A percentile compares a stretch with the other conserved stretches of the same genome.
Evolutionary conservation across 2,888 invertebrate species (phyloP).

Genomic region (Drosophila paracracens): DNA sequence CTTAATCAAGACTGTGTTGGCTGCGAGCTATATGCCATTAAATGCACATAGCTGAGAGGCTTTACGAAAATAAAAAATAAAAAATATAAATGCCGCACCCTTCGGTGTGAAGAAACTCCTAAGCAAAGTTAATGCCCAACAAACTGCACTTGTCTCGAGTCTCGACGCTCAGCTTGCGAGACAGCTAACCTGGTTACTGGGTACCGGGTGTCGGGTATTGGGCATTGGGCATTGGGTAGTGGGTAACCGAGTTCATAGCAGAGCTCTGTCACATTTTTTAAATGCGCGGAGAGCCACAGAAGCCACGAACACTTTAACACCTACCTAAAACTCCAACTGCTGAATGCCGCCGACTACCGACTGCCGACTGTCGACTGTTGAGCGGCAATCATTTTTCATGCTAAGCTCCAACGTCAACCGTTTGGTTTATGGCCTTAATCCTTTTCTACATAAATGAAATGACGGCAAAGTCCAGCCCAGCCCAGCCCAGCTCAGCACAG

Average conservation of each 20-base stretch:
- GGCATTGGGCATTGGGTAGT: constrained; percentile 4
- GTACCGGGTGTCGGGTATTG: background rate
- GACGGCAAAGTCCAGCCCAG: constrained; percentile 48
- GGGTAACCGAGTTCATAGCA: background rate
- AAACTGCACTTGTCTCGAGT: constrained; percentile 58
- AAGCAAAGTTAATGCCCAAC: constrained; percentile 47
- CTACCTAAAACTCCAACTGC: constrained; percentile 67
- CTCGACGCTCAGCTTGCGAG: constrained; percentile 11
- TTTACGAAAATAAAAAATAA: constrained; percentile 35
- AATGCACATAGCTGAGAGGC: constrained; percentile 73
- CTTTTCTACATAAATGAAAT: constrained; percentile 80
- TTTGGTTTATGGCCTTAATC: constrained; percentile 81
- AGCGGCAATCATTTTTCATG: constrained; percentile 79
- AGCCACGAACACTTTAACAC: constrained; percentile 77
- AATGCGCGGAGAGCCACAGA: constrained; percentile 59
- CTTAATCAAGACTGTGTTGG: constrained; percentile 57
- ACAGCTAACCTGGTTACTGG: background rate
- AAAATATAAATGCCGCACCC: constrained; percentile 45
- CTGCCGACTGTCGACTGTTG: constrained; percentile 59
- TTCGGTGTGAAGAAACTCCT: constrained; percentile 26
- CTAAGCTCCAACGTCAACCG: constrained; percentile 80
- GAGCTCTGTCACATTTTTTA: constrained; percentile 61
- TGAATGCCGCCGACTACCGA: constrained; percentile 23
- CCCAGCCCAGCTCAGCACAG: constrained; percentile 11
- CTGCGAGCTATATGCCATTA: constrained; percentile 57